Evolutionary conservation across 2,113 vertebrate genomes (phyloP).

Genomic region (Ochotona princeps): DNA sequence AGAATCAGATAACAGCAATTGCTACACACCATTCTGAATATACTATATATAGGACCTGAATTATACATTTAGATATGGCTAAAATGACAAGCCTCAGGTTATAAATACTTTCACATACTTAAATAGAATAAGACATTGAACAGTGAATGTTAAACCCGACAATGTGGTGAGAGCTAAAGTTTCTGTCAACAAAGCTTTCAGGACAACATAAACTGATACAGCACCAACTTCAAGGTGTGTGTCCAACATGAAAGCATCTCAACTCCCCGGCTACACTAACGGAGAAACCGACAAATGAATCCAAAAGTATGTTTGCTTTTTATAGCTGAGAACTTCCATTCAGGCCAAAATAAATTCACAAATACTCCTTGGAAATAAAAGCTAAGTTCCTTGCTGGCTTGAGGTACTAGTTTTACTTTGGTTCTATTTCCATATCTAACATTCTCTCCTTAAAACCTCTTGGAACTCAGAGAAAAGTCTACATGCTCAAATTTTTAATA

Average conservation of each 20-base stretch:
- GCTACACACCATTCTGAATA: conserved; percentile 1
- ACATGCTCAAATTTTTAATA: conserved; percentile 40
- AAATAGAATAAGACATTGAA: conserved; percentile 7
- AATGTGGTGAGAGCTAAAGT: conserved; percentile 31
- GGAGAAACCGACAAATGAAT: not conserved
- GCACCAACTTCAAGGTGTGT: not conserved
- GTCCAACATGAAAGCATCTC: not conserved
- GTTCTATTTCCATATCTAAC: conserved; percentile 44
- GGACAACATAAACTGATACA: not conserved
- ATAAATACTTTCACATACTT: not conserved
- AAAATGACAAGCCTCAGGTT: not conserved
- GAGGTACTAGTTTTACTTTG: conserved; percentile 31
- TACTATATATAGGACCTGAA: not conserved
- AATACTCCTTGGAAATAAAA: conserved; percentile 35
- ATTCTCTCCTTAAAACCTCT: conserved; percentile 35
- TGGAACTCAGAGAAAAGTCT: conserved; percentile 37
- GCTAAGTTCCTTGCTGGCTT: not conserved
- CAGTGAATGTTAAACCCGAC: not conserved
- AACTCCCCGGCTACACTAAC: not conserved
- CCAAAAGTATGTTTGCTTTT: not conserved
- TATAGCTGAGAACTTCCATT: not conserved
- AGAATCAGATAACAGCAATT: not conserved
- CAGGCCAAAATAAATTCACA: conserved; percentile 36
- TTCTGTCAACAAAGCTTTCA: conserved; percentile 38
- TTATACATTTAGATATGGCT: not conserved